Evolutionary conservation across 2,888 invertebrate species (phyloP), one percentile per base, ranked within the genome.

Genomic region (Tupiocoris notatus): DNA sequence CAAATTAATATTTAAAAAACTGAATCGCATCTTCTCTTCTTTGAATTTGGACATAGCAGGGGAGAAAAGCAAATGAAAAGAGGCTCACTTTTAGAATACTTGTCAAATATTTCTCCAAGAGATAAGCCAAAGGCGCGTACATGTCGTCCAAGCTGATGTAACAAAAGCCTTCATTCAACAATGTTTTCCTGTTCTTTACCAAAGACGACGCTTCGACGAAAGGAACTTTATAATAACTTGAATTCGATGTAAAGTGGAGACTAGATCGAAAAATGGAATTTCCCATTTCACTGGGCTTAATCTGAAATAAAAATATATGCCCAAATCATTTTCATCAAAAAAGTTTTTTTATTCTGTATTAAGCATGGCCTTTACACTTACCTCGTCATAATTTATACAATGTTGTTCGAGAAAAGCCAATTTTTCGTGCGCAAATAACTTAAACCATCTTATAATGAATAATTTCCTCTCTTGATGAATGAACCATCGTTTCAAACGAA

Each of bases 391-490:
- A 61, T 64, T 17, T 22, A 22, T 18, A 9, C 57, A 21, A 23
- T 59, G 20, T 24, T 39, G 56, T 16, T 12, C 21, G 17, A 77
- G 25, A 65, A 78, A 24, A 18, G 62, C 62, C 25, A 58, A 18
- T 64, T 70, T 74, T 65, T 77, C 77, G 6, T 67, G 64, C 16
- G 39, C 7, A 12, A 39, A 54, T 12, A 77, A 39, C 17, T 75
- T 77, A 23, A 65, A 57, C 78, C 78, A 78, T 58, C 75, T 54
- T 7, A 77, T n/a, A 16, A 73, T 66, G n/a, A 78, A 62, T 9
- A 78, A 70, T 65, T 78, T 78, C 3, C 54, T 66, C 24, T 78
- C 78, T 74, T 78, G 78, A 20, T 77, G 56, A 7, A 77, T 59
- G 24, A 78, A 75, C 78, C 78, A 78, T 65, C 77, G 67, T 18